phyloP scores from a whole-genome alignment of 2,113 vertebrate genomes.

The Mirounga angustirostris region DNA sequence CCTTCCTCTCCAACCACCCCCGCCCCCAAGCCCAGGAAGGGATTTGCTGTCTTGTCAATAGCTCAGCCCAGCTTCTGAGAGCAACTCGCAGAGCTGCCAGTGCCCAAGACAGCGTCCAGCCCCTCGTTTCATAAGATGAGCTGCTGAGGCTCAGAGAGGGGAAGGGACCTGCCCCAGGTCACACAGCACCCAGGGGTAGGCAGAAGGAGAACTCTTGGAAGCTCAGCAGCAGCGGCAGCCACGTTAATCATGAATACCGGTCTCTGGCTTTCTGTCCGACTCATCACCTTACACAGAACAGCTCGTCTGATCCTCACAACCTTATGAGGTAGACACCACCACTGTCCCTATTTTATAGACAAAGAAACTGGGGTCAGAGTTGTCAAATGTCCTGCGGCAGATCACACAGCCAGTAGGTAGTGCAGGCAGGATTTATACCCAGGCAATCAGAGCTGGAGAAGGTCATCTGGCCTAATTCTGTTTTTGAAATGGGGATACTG shows the following conservation, averaged over 20 bases:
- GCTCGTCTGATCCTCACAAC: not conserved
- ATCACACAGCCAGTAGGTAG: not conserved
- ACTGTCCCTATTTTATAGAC: not conserved
- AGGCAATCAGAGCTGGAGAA: not conserved
- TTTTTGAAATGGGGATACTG: not conserved
- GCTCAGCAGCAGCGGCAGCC: no score
- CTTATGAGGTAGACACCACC: fast-evolving
- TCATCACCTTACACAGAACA: fast-evolving
- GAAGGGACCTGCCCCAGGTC: not conserved
- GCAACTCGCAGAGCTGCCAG: not conserved
- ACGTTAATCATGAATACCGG: fast-evolving
- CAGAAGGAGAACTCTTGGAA: not conserved
- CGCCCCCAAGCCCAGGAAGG: not conserved
- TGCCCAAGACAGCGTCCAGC: not conserved
- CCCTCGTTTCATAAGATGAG: not conserved
- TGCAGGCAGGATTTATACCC: no score
- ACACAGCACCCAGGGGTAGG: not conserved
- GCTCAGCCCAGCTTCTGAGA: not conserved
- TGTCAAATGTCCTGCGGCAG: not conserved
- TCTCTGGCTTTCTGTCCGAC: not conserved
- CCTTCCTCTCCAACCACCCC: not conserved
- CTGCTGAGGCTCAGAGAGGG: not conserved
- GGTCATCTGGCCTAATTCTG: not conserved
- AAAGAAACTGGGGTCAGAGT: not conserved
- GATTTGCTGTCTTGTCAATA: conserved; percentile 40